Base-by-base conservation (phyloP, 2,797 vertebrate species). In the Sus cebifrons region DNA sequence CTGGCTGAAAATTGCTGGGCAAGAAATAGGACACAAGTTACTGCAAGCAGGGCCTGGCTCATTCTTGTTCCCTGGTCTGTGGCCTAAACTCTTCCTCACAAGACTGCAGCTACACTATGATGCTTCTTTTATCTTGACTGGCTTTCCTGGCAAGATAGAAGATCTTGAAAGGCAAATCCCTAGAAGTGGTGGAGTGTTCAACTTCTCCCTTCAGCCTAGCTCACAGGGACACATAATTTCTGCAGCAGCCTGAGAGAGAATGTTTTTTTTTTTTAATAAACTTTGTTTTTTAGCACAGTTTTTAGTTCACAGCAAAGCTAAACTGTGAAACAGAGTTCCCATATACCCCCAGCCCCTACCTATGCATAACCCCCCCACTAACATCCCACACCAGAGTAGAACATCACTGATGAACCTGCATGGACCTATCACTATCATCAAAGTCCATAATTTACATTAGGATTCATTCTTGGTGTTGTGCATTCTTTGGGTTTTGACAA, bases 21-120 rank as follows among this genome's bases (percentile, higher is more conserved):
- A 65, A 94, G 86, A 90, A 89, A 79, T 75, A 52, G 93, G 56
- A 88, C 68, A 85, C 58, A 68, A 52, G 36, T 25, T 92, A 25
- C 49, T 29, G 6, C 29, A 74, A 64, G 73, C 6, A 68, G 27
- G 20, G 52, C 32, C 29, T 88, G 44, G 32, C 29, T 52, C 83
- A 40, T 89, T 90, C 62, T 56, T 56, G 27, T 68, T 91, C 56
- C 75, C 23, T 14, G 8, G 49, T 9, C 73, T 64, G 14, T 0
- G 6, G 21, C 67, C 65, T 60, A 15, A 56, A 29, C 12, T 14
- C 95, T 84, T 96, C 82, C 54, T 91, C 60, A 52, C 23, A 14
- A 6, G 44, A 36, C 29, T 71, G 1, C n/a, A 18, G 2, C 32
- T 36, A 10, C 8, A 11, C 40, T n/a, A 49, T 78, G 29, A 89